Evolutionary conservation across 2,888 invertebrate species (phyloP).

Genomic region (Amorpha juglandis): DNA sequence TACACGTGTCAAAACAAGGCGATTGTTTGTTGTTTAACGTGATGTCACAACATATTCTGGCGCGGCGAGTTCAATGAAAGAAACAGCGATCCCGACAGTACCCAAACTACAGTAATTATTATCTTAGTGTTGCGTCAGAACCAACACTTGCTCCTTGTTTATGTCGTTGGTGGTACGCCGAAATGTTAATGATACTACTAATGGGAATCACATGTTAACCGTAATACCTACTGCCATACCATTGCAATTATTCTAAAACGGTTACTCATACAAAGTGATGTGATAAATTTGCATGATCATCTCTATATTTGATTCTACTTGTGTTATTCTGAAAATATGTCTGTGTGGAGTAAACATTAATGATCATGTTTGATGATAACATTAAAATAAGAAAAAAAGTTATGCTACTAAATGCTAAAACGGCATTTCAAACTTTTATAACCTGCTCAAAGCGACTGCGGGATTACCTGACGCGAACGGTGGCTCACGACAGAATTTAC

Average conservation of each 20-base stretch:
- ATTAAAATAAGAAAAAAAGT: conserved; percentile 10
- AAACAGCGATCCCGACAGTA: not conserved
- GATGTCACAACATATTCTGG: not conserved
- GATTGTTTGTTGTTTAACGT: conserved; percentile 18
- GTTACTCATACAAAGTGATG: conserved; percentile 5
- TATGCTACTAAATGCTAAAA: not conserved
- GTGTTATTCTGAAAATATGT: not conserved
- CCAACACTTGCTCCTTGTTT: conserved; percentile 10
- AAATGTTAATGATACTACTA: conserved; percentile 10
- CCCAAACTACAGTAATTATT: not conserved
- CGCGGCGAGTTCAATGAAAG: not conserved
- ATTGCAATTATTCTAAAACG: conserved; percentile 1
- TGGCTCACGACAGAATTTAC: conserved; percentile 2
- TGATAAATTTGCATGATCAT: not conserved
- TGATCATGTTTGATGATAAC: conserved; percentile 3
- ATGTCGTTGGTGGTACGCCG: not conserved
- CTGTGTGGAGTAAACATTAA: not conserved
- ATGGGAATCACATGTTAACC: conserved; percentile 14
- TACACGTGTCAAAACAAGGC: conserved; percentile 21
- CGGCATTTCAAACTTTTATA: conserved; percentile 1
- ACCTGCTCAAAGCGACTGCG: not conserved
- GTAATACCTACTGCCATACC: not conserved
- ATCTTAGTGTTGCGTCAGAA: conserved; percentile 6
- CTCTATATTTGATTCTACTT: conserved; percentile 4
- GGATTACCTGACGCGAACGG: conserved; percentile 2